Conservation (phyloP, 2,888 invertebrate species). For the Drosophila ochracea region DNA sequence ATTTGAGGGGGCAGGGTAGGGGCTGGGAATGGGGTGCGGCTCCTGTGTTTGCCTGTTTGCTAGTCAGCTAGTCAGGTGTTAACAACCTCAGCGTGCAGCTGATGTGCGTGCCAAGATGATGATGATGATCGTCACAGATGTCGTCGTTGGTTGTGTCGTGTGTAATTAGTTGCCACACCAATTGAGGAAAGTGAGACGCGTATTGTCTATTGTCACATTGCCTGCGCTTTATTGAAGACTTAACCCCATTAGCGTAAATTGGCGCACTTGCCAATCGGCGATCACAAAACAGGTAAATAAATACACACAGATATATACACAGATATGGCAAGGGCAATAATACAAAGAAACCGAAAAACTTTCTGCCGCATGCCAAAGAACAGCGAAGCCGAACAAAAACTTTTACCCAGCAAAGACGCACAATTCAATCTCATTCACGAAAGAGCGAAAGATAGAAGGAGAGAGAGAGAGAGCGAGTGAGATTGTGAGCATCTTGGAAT, state of each 20-base stretch:
- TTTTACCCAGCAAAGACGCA: conserved; percentile 72
- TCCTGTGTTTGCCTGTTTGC: conserved; percentile 25
- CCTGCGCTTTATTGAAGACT: conserved; percentile 74
- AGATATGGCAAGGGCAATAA: conserved; percentile 26
- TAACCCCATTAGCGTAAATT: conserved; percentile 81
- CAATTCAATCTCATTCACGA: conserved; percentile 73
- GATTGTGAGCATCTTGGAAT: conserved; percentile 57
- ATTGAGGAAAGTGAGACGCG: conserved; percentile 63
- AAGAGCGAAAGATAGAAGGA: conserved; percentile 9
- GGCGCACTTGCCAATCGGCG: conserved; percentile 80
- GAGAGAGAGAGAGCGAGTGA: neutral
- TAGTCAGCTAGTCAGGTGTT: conserved; percentile 51
- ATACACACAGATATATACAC: conserved; percentile 35
- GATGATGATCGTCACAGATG: conserved; percentile 19
- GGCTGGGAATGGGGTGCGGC: conserved; percentile 6
- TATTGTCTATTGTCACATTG: conserved; percentile 62
- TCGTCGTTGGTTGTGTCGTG: conserved; percentile 8
- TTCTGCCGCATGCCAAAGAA: conserved; percentile 74
- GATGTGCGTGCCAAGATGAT: conserved; percentile 46
- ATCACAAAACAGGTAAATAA: conserved; percentile 68
- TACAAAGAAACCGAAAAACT: conserved; percentile 68
- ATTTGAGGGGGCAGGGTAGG: neutral
- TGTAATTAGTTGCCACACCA: conserved; percentile 65
- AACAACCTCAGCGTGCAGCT: conserved; percentile 64
- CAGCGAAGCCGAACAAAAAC: conserved; percentile 57